Evolutionary conservation across 2,113 vertebrate genomes (phyloP).

Genomic region (Myanophis thanlyinensis): DNA sequence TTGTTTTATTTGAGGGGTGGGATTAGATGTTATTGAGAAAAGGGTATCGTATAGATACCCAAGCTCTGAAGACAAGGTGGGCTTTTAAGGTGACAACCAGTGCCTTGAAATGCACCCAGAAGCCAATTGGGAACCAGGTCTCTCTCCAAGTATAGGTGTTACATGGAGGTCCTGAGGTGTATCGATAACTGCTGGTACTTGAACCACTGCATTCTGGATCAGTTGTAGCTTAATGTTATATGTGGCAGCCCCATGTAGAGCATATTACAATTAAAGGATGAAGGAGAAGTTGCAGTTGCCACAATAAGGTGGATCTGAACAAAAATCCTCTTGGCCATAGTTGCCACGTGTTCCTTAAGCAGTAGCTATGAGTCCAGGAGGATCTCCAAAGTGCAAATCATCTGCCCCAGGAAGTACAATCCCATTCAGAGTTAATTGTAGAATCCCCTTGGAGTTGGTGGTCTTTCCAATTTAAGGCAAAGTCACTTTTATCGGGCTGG

Average conservation of each 20-base stretch:
- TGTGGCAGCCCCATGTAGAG: not conserved
- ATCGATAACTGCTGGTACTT: not conserved
- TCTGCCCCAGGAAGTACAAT: not conserved
- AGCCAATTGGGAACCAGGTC: not conserved
- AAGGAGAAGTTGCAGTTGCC: not conserved
- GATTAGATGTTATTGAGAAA: not conserved
- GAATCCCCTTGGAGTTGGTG: not conserved
- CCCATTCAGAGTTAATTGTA: not conserved
- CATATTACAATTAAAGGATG: not conserved
- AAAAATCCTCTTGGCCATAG: not conserved
- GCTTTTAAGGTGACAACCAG: not conserved
- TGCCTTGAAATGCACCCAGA: not conserved
- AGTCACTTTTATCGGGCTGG: not conserved
- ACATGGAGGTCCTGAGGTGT: not conserved
- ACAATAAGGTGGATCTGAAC: not conserved
- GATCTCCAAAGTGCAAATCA: not conserved
- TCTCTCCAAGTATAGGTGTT: not conserved
- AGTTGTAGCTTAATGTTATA: not conserved
- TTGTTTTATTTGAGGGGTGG: not conserved
- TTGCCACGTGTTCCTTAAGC: too few species aligned
- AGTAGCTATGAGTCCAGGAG: not conserved
- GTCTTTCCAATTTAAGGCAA: not conserved
- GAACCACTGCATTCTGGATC: not conserved
- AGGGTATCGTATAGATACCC: not conserved
- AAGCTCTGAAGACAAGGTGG: not conserved